Evolutionary conservation across 2,888 invertebrate genomes (phyloP).

Genomic region (Epiperipatus broadwayi): DNA sequence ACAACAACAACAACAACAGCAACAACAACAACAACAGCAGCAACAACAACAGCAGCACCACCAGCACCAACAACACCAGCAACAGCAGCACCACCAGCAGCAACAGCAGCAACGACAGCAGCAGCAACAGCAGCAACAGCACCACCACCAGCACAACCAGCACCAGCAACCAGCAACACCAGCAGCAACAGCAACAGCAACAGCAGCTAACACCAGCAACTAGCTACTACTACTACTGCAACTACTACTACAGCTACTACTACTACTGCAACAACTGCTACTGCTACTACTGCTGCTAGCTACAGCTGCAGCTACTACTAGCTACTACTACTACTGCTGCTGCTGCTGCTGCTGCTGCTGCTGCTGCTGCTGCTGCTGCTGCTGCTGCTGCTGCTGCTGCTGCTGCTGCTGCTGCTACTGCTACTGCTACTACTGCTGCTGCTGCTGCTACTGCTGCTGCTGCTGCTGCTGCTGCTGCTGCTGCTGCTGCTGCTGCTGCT

Average conservation of each 20-base stretch:
- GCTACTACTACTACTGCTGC: conserved; percentile 4
- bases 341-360: conserved; percentile 8
- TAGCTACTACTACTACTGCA: conserved; percentile 11
- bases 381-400: conserved; percentile 8
- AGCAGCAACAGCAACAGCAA: too few relatives aligned
- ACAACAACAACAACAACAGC: too few relatives aligned
- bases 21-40: too few relatives aligned
- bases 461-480: conserved; percentile 1
- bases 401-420: conserved; percentile 3
- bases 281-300: conserved; percentile 10
- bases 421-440: conserved; percentile 7
- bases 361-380: conserved; percentile 9
- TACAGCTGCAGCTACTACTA: not conserved
- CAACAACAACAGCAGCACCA: too few relatives aligned
- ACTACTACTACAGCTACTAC: conserved; percentile 11
- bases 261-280: conserved; percentile 10
- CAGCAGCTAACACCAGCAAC: too few relatives aligned
- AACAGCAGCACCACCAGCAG: too few relatives aligned
- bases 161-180: too few relatives aligned
- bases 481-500: not conserved
- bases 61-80: too few relatives aligned
- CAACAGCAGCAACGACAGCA: too few relatives aligned
- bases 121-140: too few relatives aligned
- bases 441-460: not conserved
- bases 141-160: too few relatives aligned